Base-by-base conservation (phyloP, 2,888 invertebrate genomes). In the Drosophila anomalata region DNA sequence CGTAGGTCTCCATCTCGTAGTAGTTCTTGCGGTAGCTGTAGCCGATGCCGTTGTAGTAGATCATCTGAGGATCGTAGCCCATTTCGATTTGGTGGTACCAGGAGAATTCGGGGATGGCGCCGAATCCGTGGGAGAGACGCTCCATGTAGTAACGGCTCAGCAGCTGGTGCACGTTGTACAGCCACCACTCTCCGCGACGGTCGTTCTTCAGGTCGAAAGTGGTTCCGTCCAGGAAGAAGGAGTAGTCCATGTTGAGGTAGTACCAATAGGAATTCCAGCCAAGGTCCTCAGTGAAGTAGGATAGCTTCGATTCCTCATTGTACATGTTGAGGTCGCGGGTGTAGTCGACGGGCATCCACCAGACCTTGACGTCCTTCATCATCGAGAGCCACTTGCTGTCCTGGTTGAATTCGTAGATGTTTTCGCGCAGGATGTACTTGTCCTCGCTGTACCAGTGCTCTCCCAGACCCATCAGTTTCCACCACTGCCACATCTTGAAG, bases 141-240 rank as follows among this genome's bases (percentile, higher is more conserved):
- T 96, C 96, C 92, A 96, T 92, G 88, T 96, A 95, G 91, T 95
- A 96, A 93, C 95, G 94, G 68, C 95, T 93, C 72, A 95, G 79
- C 9, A 96, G 80, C 90, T 96, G 95, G 85, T 95, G 95, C 84
- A 95, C 94, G 69, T 93, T 89, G 89, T 93, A 94, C 90, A 95
- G 94, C 91, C 93, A 94, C 44, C 44, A 44, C 22, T 44, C 44
- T 2, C 44, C 44, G 22, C 44, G 44, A 6, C 44, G 44, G 44
- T 44, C 44, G 44, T 44, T 44, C 22, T 44, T 44, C 22, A 44
- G 44, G 12, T 44, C 22, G 44, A 44, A 44, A 12, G 44, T 44
- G 22, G 22, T 22, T 22, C 44, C 44, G 22, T 44, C 44, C 11
- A 44, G 11, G 44, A 44, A 44, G 44, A 44, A 44, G 44, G 44